Percentiles rank a stretch among this genome's conserved stretches.
Conservation (phyloP, 2,888 invertebrate genomes). For the Ophraella communa region DNA sequence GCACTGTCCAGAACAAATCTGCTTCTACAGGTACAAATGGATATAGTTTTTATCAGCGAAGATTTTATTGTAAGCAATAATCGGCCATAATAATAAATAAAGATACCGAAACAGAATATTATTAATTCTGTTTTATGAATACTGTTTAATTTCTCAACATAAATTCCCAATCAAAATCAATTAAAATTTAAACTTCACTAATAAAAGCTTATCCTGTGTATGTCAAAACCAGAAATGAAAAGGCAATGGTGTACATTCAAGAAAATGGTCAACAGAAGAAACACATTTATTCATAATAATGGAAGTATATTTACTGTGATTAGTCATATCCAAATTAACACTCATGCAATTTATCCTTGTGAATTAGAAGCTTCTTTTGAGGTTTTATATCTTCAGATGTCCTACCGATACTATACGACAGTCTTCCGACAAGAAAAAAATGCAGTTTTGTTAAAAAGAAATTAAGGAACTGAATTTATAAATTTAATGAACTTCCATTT, state of each 20-base stretch:
- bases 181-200: slow-evolving; percentile 6
- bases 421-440: neutral
- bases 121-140: too few species aligned
- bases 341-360: slow-evolving; percentile 36
- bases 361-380: slow-evolving; percentile 33
- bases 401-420: neutral
- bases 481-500: too few species aligned
- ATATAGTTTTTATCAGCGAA: neutral
- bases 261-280: neutral
- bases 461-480: too few species aligned
- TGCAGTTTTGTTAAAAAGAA: neutral
- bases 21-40: neutral
- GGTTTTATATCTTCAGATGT: neutral
- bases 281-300: slow-evolving; percentile 23
- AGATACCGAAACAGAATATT: too few species aligned
- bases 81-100: too few species aligned
- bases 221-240: neutral
- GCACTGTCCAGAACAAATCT: neutral
- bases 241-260: neutral
- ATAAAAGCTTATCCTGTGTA: neutral
- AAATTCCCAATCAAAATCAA: too few species aligned
- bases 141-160: too few species aligned
- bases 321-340: slow-evolving; percentile 49
- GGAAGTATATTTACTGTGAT: slow-evolving; percentile 49
- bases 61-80: neutral